These are phyloP conservation scores for Sarcophaga peregrina DNA, from an alignment of 1,140 invertebrate species.

Conservation along the genomic window DNA sequence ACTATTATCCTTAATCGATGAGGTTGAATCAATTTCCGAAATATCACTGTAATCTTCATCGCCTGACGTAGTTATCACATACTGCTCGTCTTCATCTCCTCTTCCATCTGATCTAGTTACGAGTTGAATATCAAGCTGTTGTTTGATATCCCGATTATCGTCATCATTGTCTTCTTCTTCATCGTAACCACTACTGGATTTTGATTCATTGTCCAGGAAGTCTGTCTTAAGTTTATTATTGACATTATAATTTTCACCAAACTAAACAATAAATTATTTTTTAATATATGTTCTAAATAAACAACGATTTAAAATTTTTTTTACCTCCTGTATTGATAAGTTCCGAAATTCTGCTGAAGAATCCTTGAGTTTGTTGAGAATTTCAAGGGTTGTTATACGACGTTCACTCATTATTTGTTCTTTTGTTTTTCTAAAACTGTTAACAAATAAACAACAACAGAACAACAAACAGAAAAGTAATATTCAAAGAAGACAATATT, in stretches of 20 bases:
- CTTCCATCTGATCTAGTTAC: too few species aligned
- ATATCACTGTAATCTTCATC: conserved; percentile 37
- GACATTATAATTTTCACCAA: background rate
- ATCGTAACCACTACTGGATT: conserved; percentile 19
- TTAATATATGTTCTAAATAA: too few species aligned
- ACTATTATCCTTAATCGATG: too few species aligned
- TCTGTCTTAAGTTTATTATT: background rate
- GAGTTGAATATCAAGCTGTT: background rate
- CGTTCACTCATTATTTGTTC: background rate
- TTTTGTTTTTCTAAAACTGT: too few species aligned
- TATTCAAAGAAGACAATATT: background rate
- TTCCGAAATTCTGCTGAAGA: background rate
- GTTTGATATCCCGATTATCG: conserved; percentile 31
- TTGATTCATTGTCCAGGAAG: conserved; percentile 27
- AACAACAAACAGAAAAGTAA: background rate
- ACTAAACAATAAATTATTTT: background rate
- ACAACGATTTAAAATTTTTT: too few species aligned
- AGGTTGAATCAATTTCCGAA: background rate
- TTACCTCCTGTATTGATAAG: background rate
- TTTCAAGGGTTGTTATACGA: background rate
- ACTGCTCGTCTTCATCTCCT: background rate
- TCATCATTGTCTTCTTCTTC: conserved; percentile 37
- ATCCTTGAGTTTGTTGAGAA: background rate
- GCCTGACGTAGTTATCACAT: background rate
- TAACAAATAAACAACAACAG: background rate